Evolutionary conservation across 1,140 invertebrate species (phyloP), one percentile per base, ranked within the genome.

Genomic region (Ceratina calcarata): DNA sequence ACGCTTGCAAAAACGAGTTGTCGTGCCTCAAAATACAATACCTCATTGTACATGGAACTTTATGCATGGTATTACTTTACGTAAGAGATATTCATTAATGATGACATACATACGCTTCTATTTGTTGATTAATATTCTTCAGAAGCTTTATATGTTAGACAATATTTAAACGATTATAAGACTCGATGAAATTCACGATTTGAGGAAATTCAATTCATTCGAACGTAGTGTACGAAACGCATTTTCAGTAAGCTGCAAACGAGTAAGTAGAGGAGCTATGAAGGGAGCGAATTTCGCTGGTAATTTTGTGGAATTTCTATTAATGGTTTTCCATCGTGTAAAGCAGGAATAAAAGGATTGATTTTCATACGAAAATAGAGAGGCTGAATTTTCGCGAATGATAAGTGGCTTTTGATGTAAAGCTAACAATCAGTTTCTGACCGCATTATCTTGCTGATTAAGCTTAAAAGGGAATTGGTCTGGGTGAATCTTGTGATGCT

Each of bases 401-500:
- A 67, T 67, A 67, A 67, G 45, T 67, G 65, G 37, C 65, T 67
- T 67, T 67, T 51, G 65, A 67, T 51, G 65, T 51, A 8, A 45
- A 67, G 65, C 65, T 24, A 67, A 51, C 45, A 67, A 67, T 67
- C 65, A 20, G 45, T 67, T 67, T 51, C 45, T 49, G 10, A 16
- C 45, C 37, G 37, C 20, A 22, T 67, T 49, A 67, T 67, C 65
- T 67, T 67, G 45, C 37, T 51, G 20, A 45, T 51, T 24, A 16
- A 51, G 65, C 4, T 67, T 45, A 51, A 49, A 67, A 67, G 65
- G 20, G 45, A 67, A 8, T 24, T 32, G 65, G 45, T 1, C 45
- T 18, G 37, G 6, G n/a, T 49, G 65, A 18, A 66, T 66, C 37
- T 51, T 24, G 6, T 24, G 22, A 67, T 24, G 45, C 45, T 37